These are phyloP conservation scores for Drosophila navojoa DNA, from an alignment of 1,140 invertebrate species.

Conservation along the genomic window DNA sequence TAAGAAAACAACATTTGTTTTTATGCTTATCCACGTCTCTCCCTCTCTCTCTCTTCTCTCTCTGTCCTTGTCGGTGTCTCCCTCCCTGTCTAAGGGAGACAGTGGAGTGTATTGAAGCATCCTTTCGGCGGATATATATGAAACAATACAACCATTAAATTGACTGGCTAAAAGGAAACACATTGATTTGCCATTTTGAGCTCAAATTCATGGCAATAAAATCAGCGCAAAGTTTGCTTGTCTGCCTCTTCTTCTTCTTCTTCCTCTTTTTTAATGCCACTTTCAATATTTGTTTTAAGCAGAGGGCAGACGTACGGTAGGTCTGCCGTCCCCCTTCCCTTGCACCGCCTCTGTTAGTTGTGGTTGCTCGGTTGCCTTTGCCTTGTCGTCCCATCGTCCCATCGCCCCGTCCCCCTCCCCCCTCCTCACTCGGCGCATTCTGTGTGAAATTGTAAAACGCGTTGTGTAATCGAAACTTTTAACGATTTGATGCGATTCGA, in stretches of 20 bases:
- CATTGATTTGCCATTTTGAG: slow-evolving; percentile 80
- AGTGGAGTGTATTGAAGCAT: slow-evolving; percentile 3
- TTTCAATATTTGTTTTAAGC: slow-evolving; percentile 79
- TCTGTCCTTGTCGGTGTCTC: neutral
- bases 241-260: neutral
- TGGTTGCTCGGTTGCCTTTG: slow-evolving; percentile 31
- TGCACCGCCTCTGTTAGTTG: slow-evolving; percentile 29
- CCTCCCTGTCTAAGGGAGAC: neutral
- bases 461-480: slow-evolving; percentile 82
- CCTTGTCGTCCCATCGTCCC: slow-evolving; percentile 16
- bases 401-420: neutral
- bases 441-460: slow-evolving; percentile 71
- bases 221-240: slow-evolving; percentile 65
- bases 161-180: slow-evolving; percentile 74
- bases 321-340: neutral
- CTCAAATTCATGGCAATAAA: slow-evolving; percentile 80
- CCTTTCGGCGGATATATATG: slow-evolving; percentile 17
- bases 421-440: neutral
- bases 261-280: slow-evolving; percentile 71
- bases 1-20: no score
- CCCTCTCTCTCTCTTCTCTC: neutral
- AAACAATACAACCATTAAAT: slow-evolving; percentile 66
- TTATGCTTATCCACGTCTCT: no score
- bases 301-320: neutral
- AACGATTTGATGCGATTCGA: slow-evolving; percentile 81